Conservation (phyloP, 2,113 vertebrate species). For the Pterophyllum scalare region DNA sequence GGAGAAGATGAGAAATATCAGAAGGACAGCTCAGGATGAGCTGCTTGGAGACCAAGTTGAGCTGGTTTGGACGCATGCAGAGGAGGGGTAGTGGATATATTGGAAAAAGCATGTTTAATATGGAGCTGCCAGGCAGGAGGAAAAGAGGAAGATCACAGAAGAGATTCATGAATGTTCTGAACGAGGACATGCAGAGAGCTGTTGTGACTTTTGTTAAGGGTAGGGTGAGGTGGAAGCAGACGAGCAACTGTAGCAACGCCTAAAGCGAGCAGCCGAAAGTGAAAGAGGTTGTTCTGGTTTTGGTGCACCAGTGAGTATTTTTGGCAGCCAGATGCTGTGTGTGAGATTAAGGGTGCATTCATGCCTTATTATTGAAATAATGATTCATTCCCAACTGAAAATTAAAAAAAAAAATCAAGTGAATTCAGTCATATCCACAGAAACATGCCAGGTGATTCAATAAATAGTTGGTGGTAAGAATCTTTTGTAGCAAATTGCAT, state of each 20-base stretch:
- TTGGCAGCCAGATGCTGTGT: neutral
- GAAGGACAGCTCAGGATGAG: neutral
- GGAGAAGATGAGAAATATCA: neutral
- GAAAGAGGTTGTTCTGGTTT: conserved; percentile 3
- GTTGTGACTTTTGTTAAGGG: neutral
- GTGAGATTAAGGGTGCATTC: neutral
- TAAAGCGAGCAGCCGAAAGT: neutral
- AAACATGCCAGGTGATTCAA: neutral
- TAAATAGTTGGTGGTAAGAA: neutral
- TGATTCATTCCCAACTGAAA: neutral
- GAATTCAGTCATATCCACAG: neutral
- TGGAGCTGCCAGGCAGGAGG: neutral
- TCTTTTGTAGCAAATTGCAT: neutral
- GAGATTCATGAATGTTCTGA: neutral
- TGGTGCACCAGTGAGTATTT: neutral
- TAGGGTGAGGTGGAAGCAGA: neutral
- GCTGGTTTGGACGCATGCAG: neutral
- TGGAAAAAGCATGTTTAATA: neutral
- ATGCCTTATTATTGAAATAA: neutral
- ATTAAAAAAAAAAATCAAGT: neutral
- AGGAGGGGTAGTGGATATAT: neutral
- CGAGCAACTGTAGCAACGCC: neutral
- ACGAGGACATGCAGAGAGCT: neutral
- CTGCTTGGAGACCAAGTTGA: neutral
- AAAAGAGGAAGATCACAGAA: neutral